These are phyloP conservation scores for Corvus cornix DNA, from an alignment of 2,113 vertebrate species.

Conservation along the genomic window DNA sequence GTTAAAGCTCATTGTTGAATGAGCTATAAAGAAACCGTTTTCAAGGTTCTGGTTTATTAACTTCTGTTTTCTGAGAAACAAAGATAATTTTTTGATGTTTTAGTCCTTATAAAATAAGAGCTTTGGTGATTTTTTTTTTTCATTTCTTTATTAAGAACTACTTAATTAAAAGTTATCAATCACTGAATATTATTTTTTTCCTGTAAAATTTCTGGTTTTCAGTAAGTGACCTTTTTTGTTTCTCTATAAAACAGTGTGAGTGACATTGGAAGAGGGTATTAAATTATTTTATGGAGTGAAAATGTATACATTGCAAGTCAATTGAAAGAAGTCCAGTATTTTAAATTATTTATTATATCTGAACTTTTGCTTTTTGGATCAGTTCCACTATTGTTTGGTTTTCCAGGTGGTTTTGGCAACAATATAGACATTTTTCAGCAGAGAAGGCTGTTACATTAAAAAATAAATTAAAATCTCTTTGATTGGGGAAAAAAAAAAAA, in stretches of 20 bases:
- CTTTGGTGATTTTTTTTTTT: neutral
- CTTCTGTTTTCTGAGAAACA: neutral
- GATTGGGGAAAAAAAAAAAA: neutral
- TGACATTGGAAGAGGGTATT: neutral
- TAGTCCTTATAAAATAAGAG: neutral
- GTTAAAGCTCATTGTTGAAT: rapidly evolving
- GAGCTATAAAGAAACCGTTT: neutral
- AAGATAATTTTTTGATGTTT: rapidly evolving
- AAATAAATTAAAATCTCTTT: neutral
- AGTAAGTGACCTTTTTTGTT: neutral
- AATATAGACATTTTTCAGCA: neutral
- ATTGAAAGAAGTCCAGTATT: neutral
- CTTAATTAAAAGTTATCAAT: neutral
- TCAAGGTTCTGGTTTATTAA: neutral
- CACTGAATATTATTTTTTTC: neutral
- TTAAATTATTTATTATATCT: neutral
- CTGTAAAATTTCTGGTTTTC: neutral
- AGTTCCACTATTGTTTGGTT: neutral
- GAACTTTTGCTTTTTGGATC: neutral
- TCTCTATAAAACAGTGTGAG: neutral
- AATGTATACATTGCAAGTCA: neutral
- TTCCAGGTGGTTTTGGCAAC: neutral
- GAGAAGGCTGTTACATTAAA: neutral
- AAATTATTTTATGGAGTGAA: neutral
- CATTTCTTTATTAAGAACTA: neutral